A percentile compares a stretch with the other conserved stretches of the same genome.
Evolutionary conservation across 2,113 vertebrate genomes (phyloP).

Genomic region (Ariopsis seemanni): DNA sequence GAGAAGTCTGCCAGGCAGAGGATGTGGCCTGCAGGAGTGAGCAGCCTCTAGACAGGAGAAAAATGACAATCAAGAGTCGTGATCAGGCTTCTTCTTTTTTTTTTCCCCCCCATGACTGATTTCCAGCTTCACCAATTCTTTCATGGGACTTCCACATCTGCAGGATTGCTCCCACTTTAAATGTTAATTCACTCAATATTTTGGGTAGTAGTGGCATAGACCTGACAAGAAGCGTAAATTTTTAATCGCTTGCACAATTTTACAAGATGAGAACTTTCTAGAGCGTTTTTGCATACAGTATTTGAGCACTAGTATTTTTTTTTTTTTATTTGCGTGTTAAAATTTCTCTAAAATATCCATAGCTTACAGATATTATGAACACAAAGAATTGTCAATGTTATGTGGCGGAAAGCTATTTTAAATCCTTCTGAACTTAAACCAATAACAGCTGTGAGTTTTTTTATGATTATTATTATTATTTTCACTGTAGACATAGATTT

Average conservation of each 20-base stretch:
- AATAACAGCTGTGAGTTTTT: slow-evolving; percentile 57
- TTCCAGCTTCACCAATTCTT: slow-evolving; percentile 17
- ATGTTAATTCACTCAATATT: background rate
- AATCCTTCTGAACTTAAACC: slow-evolving; percentile 67
- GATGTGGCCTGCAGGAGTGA: slow-evolving; percentile 32
- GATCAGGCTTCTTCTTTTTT: background rate
- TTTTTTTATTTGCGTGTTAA: slow-evolving; percentile 26
- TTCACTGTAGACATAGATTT: slow-evolving; percentile 61
- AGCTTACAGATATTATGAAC: slow-evolving; percentile 54
- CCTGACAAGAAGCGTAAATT: slow-evolving; percentile 6
- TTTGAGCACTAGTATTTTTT: background rate
- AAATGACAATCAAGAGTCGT: slow-evolving; percentile 20
- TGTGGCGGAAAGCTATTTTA: slow-evolving; percentile 59
- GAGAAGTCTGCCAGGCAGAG: slow-evolving; percentile 8
- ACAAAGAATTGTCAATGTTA: slow-evolving; percentile 51
- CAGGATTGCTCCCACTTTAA: slow-evolving; percentile 7
- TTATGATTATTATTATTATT: slow-evolving; percentile 53
- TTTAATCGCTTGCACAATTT: slow-evolving; percentile 16
- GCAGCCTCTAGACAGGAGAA: slow-evolving; percentile 28
- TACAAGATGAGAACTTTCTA: background rate
- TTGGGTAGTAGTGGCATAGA: background rate
- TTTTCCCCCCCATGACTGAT: background rate
- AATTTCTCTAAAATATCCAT: slow-evolving; percentile 52
- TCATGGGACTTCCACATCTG: slow-evolving; percentile 38
- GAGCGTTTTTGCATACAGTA: background rate